Base-by-base conservation (phyloP, 2,888 invertebrate genomes). In the Agrochola macilenta region DNA sequence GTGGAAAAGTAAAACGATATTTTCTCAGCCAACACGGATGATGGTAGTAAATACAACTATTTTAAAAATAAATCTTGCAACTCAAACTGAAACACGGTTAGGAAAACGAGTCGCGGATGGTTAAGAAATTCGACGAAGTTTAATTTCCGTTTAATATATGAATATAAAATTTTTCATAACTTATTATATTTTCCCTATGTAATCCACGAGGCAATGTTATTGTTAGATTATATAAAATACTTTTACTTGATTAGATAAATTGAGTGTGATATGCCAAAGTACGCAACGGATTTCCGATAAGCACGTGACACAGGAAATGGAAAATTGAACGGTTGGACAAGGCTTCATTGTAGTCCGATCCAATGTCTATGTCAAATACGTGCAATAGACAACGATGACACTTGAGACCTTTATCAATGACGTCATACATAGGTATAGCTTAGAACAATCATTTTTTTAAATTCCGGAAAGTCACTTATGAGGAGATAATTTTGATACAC, bases 381-480 rank as follows among this genome's bases (percentile, higher is more conserved):
- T 73, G 49, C 26, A 39, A 39, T 1, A 77, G 43, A 71, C n/a
- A 46, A 64, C 23, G 57, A 73, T 54, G 46, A 60, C 72, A 78
- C 86, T 66, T 54, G 49, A 83, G 8, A 66, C 35, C 63, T 63
- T 72, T 54, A 75, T 69, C 63, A 68, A 60, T 83, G 83, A 87
- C 79, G 82, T 83, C 82, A 82, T 61, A 66, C 35, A 30, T 17
- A 26, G 57, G n/a, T 57, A 69, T 49, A 52, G 12, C 57, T 78
- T 65, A 60, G 20, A 65, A 43, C 11, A 49, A 74, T 30, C n/a
- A 35, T 52, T 65, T 77, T n/a, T 52, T 2, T 39, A 74, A 57
- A 58, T 72, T 64, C 69, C 35, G 79, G 77, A 76, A 79, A 78
- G 76, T 86, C 90, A 89, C 89, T 86, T 84, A 88, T 76, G 76